A percentile compares a stretch with the other conserved stretches of the same genome.
These are phyloP conservation scores for Sapayoa aenigma DNA, from an alignment of 2,113 vertebrate species.

Conservation along the genomic window DNA sequence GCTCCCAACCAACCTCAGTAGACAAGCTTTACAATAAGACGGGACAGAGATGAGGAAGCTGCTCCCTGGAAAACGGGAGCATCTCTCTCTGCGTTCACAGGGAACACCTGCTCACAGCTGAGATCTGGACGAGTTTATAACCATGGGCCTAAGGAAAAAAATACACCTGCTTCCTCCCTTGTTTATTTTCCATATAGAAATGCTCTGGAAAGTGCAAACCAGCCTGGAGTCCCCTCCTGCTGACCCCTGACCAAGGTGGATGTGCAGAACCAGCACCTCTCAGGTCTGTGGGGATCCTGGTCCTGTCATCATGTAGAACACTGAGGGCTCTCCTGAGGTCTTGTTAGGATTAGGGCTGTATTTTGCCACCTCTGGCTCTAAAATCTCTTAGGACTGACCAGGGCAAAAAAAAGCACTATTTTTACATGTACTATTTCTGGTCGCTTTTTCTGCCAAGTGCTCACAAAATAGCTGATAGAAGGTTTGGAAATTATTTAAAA, in stretches of 20 bases:
- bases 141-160: neutral
- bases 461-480: neutral
- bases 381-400: neutral
- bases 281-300: neutral
- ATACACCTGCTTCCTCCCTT: neutral
- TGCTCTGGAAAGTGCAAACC: neutral
- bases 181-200: neutral
- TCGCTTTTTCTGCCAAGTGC: neutral
- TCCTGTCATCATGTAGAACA: neutral
- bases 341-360: neutral
- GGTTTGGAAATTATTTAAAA: neutral
- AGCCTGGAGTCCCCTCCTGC: neutral
- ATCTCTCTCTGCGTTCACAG: neutral
- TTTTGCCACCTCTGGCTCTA: neutral
- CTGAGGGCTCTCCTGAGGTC: neutral
- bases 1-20: neutral
- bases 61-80: neutral
- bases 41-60: neutral
- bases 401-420: neutral
- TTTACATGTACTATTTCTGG: neutral
- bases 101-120: neutral
- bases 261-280: neutral
- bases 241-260: neutral
- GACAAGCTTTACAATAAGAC: neutral
- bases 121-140: neutral